Evolutionary conservation across 2,113 vertebrate genomes (phyloP).

Genomic region (Pterophyllum scalare): DNA sequence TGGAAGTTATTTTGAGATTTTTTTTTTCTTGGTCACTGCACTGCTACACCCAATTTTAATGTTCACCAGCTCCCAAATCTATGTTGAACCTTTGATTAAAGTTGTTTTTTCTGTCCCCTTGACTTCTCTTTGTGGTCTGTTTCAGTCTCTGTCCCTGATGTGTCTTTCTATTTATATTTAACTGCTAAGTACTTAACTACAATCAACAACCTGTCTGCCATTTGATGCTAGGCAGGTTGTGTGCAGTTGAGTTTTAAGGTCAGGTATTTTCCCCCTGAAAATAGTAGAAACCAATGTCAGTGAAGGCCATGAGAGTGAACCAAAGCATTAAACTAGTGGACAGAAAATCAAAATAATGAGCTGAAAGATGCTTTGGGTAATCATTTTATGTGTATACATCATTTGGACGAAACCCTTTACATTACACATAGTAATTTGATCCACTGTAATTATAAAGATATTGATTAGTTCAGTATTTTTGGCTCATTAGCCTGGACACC

Average conservation of each 20-base stretch:
- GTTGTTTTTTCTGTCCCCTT: neutral
- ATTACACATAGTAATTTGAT: conserved; percentile 25
- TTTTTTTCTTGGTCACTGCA: neutral
- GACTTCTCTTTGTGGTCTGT: neutral
- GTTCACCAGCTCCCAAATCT: neutral
- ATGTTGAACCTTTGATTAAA: neutral
- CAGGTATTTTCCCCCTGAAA: neutral
- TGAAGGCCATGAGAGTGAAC: neutral
- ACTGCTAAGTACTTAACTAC: neutral
- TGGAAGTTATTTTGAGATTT: conserved; percentile 1
- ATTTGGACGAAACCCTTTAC: neutral
- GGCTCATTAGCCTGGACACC: conserved; percentile 45
- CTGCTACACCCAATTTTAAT: rapidly evolving
- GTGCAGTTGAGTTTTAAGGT: neutral
- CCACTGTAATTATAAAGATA: conserved; percentile 29
- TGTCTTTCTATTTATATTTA: neutral
- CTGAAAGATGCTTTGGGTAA: neutral
- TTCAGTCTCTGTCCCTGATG: neutral
- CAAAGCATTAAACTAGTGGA: neutral
- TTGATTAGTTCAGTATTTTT: conserved; percentile 32
- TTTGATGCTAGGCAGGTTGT: neutral
- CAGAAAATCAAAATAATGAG: conserved; percentile 7
- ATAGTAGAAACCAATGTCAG: neutral
- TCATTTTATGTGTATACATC: conserved; percentile 2
- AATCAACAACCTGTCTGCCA: neutral